Evolutionary conservation across 2,797 vertebrate species (phyloP), one percentile per base, ranked within the genome.

Genomic region (Rhabdomys pumilio): DNA sequence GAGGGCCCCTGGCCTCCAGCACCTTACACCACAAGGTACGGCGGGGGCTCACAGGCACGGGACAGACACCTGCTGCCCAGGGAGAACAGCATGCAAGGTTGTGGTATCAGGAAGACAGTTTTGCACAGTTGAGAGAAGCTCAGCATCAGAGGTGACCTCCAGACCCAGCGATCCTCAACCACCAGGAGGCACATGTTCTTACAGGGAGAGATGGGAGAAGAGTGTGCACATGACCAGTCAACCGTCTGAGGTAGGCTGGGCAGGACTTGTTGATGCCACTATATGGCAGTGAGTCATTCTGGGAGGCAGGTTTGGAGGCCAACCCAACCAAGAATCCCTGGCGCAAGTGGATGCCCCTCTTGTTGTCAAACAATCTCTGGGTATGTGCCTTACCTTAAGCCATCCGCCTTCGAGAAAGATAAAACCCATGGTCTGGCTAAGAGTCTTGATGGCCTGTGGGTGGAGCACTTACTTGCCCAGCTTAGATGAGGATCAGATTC

Each of bases 351-450:
- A 13, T 4, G 67, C 65, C 80, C 93, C 82, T 79, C 86, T 44
- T 47, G 38, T n/a, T 84, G 96, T 96, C 94, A 83, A 92, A 92
- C 24, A 69, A 86, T 80, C 57, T 47, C 96, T 90, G 90, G 95
- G 96, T 80, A 91, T 95, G 69, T 76, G 22, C 95, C 97, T 86
- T 1, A 1, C 67, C 72, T 75, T 83, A 12, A 92, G 95, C 20
- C 31, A 65, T 8, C 11, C 5, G 17, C 29, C 38, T 22, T 59
- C 6, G 5, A 76, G 55, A 34, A 61, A 31, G 10, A 61, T 76
- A 57, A 89, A 34, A n/a, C 20, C 6, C 63, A 73, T 89, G 94
- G 97, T 97, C 97, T 90, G 94, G 96, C 98, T 97, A 95, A 77
- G 94, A 73, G 95, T 63, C 97, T 95, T 34, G 24, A 26, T 86